phyloP scores from a whole-genome alignment of 1,140 invertebrate genomes.

The Aethina tumida region DNA sequence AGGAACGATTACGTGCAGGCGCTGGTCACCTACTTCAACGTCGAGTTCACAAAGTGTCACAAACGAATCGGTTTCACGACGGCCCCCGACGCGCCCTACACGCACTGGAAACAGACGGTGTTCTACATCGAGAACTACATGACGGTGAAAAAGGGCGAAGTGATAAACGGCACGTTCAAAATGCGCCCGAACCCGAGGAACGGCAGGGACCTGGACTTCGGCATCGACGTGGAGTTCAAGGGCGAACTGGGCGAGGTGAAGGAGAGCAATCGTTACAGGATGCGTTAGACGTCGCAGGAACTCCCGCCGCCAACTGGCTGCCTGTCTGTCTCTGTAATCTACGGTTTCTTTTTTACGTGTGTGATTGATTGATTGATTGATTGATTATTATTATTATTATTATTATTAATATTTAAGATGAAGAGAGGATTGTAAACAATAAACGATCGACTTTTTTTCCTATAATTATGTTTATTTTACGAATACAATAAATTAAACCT shows the following conservation, averaged over 20 bases:
- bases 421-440: too few relatives aligned
- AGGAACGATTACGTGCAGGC: slow-evolving; percentile 98
- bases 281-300: slow-evolving; percentile 95
- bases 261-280: slow-evolving; percentile 88
- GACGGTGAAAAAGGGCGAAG: slow-evolving; percentile 90
- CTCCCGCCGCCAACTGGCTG: too few relatives aligned
- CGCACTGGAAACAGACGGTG: slow-evolving; percentile 99
- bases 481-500: too few relatives aligned
- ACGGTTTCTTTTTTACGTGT: too few relatives aligned
- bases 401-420: too few relatives aligned
- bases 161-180: slow-evolving; percentile 81
- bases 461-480: too few relatives aligned
- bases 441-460: too few relatives aligned
- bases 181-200: slow-evolving; percentile 95
- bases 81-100: slow-evolving; percentile 92
- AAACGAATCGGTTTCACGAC: slow-evolving; percentile 98
- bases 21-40: slow-evolving; percentile 96
- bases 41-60: slow-evolving; percentile 99
- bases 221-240: slow-evolving; percentile 86
- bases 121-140: slow-evolving; percentile 97
- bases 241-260: slow-evolving; percentile 86
- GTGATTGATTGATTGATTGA: too few relatives aligned
- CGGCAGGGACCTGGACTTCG: slow-evolving; percentile 95
- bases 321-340: too few relatives aligned
- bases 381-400: too few relatives aligned